Base-by-base conservation (phyloP, 2,888 invertebrate genomes). In the Lepidocyrtoides sp. region DNA sequence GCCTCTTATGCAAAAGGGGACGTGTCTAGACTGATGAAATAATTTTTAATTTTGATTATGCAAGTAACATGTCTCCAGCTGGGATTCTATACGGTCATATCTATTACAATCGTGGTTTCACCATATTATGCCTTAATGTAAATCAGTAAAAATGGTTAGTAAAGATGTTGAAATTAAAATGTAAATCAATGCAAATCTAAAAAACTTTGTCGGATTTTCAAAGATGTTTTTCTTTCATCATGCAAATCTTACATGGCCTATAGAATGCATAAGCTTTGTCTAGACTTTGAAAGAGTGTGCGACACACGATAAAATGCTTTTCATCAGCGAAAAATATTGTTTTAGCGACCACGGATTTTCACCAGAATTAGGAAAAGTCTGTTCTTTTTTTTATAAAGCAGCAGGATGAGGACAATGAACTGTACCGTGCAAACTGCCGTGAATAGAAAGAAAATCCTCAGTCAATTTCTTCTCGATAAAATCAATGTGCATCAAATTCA, bases 391-490 rank as follows among this genome's bases (percentile, higher is more conserved):
- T 48, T 5, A 48, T 14, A 48, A 57, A 36, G 29, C n/a, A 66
- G n/a, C 5, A 36, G n/a, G 17, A 3, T 3, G 77, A 63, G 86
- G 86, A 86, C 86, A 86, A 48, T 86, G 86, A 86, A 86, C 86
- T 75, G 75, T 26, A 8, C 41, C 29, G 5, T 12, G 1, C 48
- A 72, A 85, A 36, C 29, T 85, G 51, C 72, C n/a, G 17, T 41
- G 20, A 85, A 75, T 14, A 41, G n/a, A 14, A 41, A 26, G 36
- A 57, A 85, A 60, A 41, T 44, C 41, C 14, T 32, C 75, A 44
- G 75, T 85, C 41, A 57, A 69, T 32, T 23, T 36, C 3, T 75
- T 26, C 60, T 26, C 20, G 66, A 66, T 66, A 66, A 63, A 66
- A 66, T 66, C 66, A 66, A 66, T 66, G 66, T n/a, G 14, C 66